Evolutionary conservation across 2,888 invertebrate genomes (phyloP).

Genomic region (Rhamphomyia laevipes): DNA sequence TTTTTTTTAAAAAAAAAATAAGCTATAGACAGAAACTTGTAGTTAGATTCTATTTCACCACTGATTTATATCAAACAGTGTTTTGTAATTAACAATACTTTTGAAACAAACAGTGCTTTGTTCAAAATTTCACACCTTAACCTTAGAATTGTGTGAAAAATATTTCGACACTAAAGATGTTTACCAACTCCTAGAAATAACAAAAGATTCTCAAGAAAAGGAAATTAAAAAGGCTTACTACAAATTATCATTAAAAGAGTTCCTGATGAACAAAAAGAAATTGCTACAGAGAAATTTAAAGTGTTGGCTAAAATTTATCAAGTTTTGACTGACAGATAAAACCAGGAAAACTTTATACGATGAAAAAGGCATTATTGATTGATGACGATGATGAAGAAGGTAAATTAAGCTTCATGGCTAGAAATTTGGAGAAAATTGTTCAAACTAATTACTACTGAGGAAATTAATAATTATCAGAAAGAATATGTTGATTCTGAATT

Average conservation of each 20-base stretch:
- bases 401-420: constrained; percentile 63
- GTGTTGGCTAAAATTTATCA: constrained; percentile 78
- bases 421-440: constrained; percentile 81
- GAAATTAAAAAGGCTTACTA: constrained; percentile 92
- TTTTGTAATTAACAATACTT: no score
- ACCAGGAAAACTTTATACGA: constrained; percentile 78
- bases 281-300: constrained; percentile 88
- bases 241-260: constrained; percentile 74
- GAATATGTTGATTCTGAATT: constrained; percentile 81
- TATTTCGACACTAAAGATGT: constrained; percentile 67
- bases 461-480: constrained; percentile 76
- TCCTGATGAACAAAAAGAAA: constrained; percentile 57
- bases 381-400: constrained; percentile 63
- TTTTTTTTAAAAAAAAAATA: no score
- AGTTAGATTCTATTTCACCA: no score
- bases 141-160: constrained; percentile 61
- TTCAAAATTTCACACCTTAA: no score
- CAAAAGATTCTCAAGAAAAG: constrained; percentile 57
- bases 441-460: constrained; percentile 74
- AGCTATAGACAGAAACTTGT: no score
- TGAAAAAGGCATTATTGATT: constrained; percentile 70
- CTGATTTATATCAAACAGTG: no score
- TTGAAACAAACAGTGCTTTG: no score
- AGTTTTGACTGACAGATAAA: constrained; percentile 70
- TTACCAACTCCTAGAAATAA: constrained; percentile 64